phyloP scores from a whole-genome alignment of 2,113 vertebrate genomes.

The Vanacampus margaritifer region DNA sequence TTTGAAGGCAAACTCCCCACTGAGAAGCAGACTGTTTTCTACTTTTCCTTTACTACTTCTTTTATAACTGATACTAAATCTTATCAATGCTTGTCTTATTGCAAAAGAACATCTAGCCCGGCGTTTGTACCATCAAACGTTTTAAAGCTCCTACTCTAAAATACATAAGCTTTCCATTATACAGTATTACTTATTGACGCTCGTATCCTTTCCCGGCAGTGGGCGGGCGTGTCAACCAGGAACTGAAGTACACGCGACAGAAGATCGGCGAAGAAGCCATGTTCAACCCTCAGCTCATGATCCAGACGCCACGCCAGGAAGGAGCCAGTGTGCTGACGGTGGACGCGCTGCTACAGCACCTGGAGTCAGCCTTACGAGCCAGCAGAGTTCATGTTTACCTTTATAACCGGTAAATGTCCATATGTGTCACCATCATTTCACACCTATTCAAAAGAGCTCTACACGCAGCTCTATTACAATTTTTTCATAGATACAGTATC shows the following conservation, averaged over 20 bases:
- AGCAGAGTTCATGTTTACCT: conserved; percentile 95
- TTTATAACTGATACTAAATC: background rate
- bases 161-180: background rate
- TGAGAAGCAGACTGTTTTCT: background rate
- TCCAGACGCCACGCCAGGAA: conserved; percentile 93
- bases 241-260: conserved; percentile 95
- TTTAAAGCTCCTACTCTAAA: background rate
- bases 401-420: conserved; percentile 85
- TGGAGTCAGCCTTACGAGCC: conserved; percentile 91
- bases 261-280: conserved; percentile 98
- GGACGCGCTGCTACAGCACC: conserved; percentile 90
- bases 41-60: background rate
- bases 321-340: conserved; percentile 87
- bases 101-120: background rate
- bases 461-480: background rate
- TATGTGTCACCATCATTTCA: background rate
- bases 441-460: background rate
- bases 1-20: background rate
- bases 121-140: background rate
- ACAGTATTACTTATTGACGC: background rate
- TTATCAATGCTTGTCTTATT: background rate
- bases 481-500: background rate
- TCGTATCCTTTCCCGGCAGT: conserved; percentile 71
- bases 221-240: conserved; percentile 94
- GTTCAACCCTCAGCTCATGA: conserved; percentile 99